These are phyloP conservation scores for Anabacerthia variegaticeps DNA, from an alignment of 2,797 vertebrate genomes.

Conservation along the genomic window DNA sequence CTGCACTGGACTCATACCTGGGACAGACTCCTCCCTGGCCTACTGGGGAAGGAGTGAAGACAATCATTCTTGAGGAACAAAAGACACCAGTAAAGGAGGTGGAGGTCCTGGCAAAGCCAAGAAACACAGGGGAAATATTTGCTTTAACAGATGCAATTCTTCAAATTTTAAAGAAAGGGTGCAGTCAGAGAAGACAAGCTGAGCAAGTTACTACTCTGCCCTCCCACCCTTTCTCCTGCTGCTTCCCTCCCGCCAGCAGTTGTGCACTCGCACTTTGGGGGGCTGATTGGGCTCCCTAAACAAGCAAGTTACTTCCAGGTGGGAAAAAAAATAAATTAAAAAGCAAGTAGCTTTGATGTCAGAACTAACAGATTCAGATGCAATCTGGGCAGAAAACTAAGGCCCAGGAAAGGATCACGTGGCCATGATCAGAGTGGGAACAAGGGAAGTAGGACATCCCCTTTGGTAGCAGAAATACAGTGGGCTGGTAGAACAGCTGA, in stretches of 20 bases:
- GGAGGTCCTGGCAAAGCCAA: not conserved
- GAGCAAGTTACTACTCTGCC: not conserved
- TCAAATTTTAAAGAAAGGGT: not conserved
- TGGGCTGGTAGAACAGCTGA: not conserved
- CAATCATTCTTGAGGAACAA: not conserved
- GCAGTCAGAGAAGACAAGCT: not conserved
- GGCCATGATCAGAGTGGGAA: not conserved
- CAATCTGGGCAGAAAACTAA: not conserved
- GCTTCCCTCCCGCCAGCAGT: not conserved
- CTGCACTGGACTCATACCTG: not conserved
- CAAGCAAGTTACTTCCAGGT: too few relatives aligned
- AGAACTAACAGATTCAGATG: not conserved
- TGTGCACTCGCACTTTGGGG: not conserved
- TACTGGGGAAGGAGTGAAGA: not conserved
- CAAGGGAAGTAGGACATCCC: not conserved
- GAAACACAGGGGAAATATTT: not conserved
- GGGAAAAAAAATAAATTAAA: not conserved
- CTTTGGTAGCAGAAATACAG: not conserved
- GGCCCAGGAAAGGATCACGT: not conserved
- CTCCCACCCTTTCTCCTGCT: not conserved
- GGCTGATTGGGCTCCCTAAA: accelerated
- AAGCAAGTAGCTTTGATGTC: not conserved
- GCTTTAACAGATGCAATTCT: not conserved
- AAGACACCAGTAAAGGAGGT: not conserved
- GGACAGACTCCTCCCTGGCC: not conserved